Conservation (phyloP, 2,888 invertebrate genomes). For the Smittia sp. region DNA sequence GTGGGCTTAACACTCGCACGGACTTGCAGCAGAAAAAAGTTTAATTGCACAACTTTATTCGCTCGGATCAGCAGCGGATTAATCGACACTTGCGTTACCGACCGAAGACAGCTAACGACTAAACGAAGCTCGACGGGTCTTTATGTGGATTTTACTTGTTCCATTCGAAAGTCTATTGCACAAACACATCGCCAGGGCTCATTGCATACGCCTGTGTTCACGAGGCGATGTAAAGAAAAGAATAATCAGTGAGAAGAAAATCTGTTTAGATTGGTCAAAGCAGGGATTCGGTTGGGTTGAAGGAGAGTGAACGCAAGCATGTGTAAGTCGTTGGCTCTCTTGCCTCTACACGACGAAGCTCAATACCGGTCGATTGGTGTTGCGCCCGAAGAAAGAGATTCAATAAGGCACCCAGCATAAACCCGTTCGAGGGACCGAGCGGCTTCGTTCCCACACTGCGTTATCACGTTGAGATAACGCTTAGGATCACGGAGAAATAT, state of each 20-base stretch:
- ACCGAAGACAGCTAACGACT: not conserved
- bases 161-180: not conserved
- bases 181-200: not conserved
- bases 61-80: not conserved
- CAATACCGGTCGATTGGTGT: not conserved
- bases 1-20: no score
- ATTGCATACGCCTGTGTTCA: not conserved
- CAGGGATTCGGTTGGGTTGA: not conserved
- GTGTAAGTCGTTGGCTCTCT: not conserved
- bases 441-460: no score
- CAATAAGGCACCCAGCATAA: no score
- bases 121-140: not conserved
- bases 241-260: not conserved
- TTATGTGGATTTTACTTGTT: not conserved
- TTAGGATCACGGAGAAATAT: no score
- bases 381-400: not conserved
- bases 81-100: not conserved
- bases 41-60: no score
- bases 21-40: no score
- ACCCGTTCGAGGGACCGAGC: no score
- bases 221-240: not conserved
- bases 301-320: not conserved
- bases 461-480: no score
- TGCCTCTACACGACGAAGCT: not conserved
- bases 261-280: not conserved